Conservation (phyloP, 2,888 invertebrate species). For the Drepana falcataria region DNA sequence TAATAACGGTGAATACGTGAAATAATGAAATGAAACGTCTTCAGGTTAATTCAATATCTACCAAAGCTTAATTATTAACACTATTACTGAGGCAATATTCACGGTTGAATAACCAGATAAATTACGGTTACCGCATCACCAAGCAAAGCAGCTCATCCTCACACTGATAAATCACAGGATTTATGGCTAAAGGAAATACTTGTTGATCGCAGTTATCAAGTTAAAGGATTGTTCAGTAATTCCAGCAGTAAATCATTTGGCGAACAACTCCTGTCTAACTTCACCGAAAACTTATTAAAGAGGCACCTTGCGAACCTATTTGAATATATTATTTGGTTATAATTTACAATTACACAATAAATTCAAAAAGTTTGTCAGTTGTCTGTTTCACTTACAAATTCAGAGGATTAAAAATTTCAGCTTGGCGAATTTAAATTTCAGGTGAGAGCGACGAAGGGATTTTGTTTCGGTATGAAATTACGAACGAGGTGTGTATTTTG, state of each 20-base stretch:
- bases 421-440: not conserved
- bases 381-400: not conserved
- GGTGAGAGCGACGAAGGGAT: no score
- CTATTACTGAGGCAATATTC: not conserved
- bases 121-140: not conserved
- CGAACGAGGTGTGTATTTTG: no score
- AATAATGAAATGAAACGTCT: no score
- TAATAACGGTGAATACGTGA: no score
- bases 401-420: not conserved
- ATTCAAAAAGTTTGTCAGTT: not conserved
- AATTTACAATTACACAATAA: not conserved
- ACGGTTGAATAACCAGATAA: not conserved
- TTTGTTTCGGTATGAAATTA: no score
- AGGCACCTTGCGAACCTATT: not conserved
- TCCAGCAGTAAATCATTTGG: slow-evolving; percentile 1
- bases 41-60: no score
- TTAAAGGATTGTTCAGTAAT: slow-evolving; percentile 1
- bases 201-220: slow-evolving; percentile 5
- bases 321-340: not conserved
- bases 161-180: slow-evolving; percentile 11
- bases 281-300: not conserved
- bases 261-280: not conserved
- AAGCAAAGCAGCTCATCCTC: slow-evolving; percentile 4
- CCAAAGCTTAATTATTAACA: not conserved
- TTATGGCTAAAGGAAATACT: slow-evolving; percentile 6